Conservation (phyloP, 37 sponge, comb jelly and placozoan species). For the Ianthella basta region DNA sequence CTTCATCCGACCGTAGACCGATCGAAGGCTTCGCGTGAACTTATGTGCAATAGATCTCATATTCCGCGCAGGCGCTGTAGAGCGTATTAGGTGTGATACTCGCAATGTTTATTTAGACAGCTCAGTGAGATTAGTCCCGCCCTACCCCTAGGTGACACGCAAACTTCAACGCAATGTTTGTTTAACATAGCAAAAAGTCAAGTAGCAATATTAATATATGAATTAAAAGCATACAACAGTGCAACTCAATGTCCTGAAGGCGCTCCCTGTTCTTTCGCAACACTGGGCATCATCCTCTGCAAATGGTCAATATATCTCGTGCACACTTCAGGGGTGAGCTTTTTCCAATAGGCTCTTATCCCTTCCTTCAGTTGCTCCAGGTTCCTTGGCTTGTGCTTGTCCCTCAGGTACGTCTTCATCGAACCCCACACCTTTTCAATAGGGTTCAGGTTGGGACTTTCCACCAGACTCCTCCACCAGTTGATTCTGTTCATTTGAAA, state of each 20-base stretch:
- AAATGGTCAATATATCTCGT: slow-evolving; percentile 12
- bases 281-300: slow-evolving; percentile 7
- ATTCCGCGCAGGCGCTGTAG: too few relatives aligned
- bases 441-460: slow-evolving; percentile 23
- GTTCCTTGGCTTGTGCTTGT: slow-evolving; percentile 22
- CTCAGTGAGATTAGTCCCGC: too few relatives aligned
- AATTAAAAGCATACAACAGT: not conserved
- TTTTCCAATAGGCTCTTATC: slow-evolving; percentile 10
- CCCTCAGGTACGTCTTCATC: slow-evolving; percentile 7
- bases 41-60: too few relatives aligned
- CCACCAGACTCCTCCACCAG: slow-evolving; percentile 17
- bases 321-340: slow-evolving; percentile 18
- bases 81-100: too few relatives aligned
- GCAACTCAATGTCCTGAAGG: not conserved
- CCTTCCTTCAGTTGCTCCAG: slow-evolving; percentile 17
- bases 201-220: too few relatives aligned
- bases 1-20: too few relatives aligned
- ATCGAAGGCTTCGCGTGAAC: too few relatives aligned
- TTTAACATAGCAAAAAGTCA: too few relatives aligned
- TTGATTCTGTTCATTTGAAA: slow-evolving; percentile 6
- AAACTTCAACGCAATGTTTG: too few relatives aligned
- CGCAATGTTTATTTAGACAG: too few relatives aligned
- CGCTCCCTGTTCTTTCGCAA: not conserved
- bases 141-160: too few relatives aligned
- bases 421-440: slow-evolving; percentile 38